Evolutionary conservation across 2,797 vertebrate species (phyloP), one percentile per base, ranked within the genome.

Genomic region (Sebastes flavidus): DNA sequence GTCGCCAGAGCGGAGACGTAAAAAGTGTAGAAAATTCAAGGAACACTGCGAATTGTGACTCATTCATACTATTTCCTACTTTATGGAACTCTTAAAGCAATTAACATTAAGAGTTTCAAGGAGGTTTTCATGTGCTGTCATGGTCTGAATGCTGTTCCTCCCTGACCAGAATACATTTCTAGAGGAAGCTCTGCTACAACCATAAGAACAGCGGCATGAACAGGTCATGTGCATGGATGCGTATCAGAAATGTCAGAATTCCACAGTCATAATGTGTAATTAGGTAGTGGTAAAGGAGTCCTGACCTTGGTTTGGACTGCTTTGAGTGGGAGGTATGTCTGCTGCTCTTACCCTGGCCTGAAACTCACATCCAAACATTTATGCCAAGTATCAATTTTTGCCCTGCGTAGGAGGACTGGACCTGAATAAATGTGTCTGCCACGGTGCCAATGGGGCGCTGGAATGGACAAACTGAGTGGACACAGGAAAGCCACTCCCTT

Each of bases 271-370:
- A 85, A 86, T 87, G 83, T 92, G 85, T 91, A 94, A 90, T 91
- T 92, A 90, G 75, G 83, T 71, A 30, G 91, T 22, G 88, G 88
- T 87, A 38, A 79, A 83, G 77, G 49, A 91, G 86, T 85, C 84
- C 49, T 89, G 87, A 91, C 88, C 90, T 90, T 82, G 87, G 92
- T 92, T 91, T 91, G 85, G 88, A 91, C 58, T 85, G 60, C 81
- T 80, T 59, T 59, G 81, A 89, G 85, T 89, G 86, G 88, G 87
- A 90, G 82, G 86, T 84, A 82, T 79, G 89, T 88, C 88, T 91
- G 83, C 77, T 70, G 81, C 80, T 84, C 61, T 6, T 42, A 74
- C 76, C 66, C 65, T 77, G 77, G 80, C 83, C 82, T 88, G 46
- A 81, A 81, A 85, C 77, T 76, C 60, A 82, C 72, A 79, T 89